Evolutionary conservation across 2,113 vertebrate genomes (phyloP), one percentile per base, ranked within the genome.

Genomic region (Rhombomys opimus): DNA sequence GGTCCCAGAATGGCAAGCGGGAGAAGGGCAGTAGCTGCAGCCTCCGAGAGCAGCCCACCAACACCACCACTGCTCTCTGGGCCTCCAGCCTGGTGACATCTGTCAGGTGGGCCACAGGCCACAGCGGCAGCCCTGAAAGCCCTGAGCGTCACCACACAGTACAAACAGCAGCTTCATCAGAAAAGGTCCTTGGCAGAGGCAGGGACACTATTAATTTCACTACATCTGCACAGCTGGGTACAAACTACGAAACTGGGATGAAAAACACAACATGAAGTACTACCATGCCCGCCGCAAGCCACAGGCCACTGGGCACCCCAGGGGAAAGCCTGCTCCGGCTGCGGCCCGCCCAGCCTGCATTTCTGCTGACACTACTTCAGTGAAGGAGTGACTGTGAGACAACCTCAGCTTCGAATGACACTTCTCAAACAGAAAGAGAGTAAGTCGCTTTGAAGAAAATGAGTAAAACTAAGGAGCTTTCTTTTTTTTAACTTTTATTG

Each of bases 221-320:
- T 35, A 9, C 35, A 32, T 18, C 88, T 65, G 3, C 1, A 38
- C 68, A 8, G 0, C 59, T 2, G 63, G 57, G 23, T 5, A n/a
- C 2, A 14, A 0, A 0, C 10, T 0, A 15, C 5, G n/a, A 80
- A 35, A 14, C 0, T 35, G 50, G 32, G 32, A 7, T 8, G 72
- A 67, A 0, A 22, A 76, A 38, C 4, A 32, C 22, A 25, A 38
- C 59, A 30, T 4, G 27, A 15, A 54, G 35, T 38, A 5, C 20
- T 6, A 13, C 12, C 67, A n/a, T 4, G 4, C 9, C 54, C 4
- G 22, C 32, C 2, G 15, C 17, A 46, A 61, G 38, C 67, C 0
- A 14, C 35, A 4, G 23, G 59, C 27, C 20, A 0, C 27, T 0
- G 12, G 89, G 2, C 52, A 5, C 22, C 73, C 50, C 20, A 1